Percentiles rank a stretch among this genome's conserved stretches.
Evolutionary conservation across 2,113 vertebrate species (phyloP).

Genomic region (Galemys pyrenaicus): DNA sequence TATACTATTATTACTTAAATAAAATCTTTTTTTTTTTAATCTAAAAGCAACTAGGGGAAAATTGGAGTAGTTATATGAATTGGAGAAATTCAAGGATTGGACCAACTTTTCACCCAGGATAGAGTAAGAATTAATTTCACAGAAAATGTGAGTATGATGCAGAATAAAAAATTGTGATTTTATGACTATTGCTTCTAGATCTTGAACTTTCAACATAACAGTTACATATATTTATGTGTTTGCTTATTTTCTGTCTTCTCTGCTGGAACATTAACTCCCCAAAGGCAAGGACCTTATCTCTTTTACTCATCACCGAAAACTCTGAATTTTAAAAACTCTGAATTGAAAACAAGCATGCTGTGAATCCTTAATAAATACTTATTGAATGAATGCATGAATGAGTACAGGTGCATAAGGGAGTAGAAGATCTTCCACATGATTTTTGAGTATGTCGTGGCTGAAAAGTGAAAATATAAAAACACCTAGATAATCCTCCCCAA

Average conservation of each 20-base stretch:
- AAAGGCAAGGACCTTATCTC: neutral
- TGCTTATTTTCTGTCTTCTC: neutral
- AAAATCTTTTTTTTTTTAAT: no score
- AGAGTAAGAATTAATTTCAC: neutral
- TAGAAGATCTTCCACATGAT: neutral
- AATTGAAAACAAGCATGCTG: neutral
- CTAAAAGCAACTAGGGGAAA: neutral
- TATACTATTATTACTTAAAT: neutral
- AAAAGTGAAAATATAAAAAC: neutral
- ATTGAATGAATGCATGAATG: conserved; percentile 12
- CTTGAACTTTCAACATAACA: neutral
- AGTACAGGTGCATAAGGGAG: neutral
- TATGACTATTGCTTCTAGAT: neutral
- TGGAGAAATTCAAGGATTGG: neutral
- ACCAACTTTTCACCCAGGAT: neutral
- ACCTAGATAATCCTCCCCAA: neutral
- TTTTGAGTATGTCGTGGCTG: neutral
- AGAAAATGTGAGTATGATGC: neutral
- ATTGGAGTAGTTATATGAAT: neutral
- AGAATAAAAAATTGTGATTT: neutral
- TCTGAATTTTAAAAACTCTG: no score
- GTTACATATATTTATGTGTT: neutral
- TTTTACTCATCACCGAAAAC: conserved; percentile 11
- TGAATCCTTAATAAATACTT: conserved; percentile 9
- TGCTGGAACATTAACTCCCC: neutral